Evolutionary conservation across 1,140 invertebrate genomes (phyloP).

Genomic region (Cotesia glomerata): DNA sequence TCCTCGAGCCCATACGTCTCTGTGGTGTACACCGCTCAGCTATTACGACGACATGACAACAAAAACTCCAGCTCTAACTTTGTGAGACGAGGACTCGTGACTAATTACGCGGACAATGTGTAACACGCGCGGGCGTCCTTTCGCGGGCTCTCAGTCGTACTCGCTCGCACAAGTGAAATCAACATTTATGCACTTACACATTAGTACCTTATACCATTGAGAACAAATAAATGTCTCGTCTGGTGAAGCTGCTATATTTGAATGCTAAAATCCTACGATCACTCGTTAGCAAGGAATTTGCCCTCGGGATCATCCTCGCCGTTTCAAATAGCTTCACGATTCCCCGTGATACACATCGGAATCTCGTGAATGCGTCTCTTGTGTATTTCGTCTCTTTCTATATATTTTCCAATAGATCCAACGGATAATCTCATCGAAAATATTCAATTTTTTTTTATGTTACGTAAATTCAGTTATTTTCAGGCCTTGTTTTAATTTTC

Average conservation of each 20-base stretch:
- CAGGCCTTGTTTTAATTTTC: neutral
- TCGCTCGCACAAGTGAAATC: neutral
- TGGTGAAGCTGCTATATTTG: slow-evolving; percentile 31
- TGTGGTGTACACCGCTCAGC: neutral
- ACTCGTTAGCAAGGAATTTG: slow-evolving; percentile 39
- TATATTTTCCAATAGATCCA: neutral
- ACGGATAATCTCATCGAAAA: neutral
- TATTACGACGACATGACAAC: neutral
- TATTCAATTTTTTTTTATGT: neutral
- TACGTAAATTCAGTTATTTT: slow-evolving; percentile 3
- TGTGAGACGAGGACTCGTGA: slow-evolving; percentile 19
- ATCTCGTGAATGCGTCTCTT: slow-evolving; percentile 4
- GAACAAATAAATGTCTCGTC: neutral
- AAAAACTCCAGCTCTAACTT: neutral
- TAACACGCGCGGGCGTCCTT: slow-evolving; percentile 14
- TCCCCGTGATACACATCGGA: slow-evolving; percentile 6
- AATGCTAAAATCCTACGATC: slow-evolving; percentile 35
- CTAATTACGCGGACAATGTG: slow-evolving; percentile 38
- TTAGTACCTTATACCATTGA: neutral
- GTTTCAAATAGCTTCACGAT: slow-evolving; percentile 22
- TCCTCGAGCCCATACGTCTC: no score
- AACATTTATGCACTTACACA: neutral
- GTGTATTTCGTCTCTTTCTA: neutral
- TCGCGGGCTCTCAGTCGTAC: neutral
- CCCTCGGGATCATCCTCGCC: slow-evolving; percentile 32